phyloP scores from a whole-genome alignment of 2,888 invertebrate species.

The Eurytoma adleriae region DNA sequence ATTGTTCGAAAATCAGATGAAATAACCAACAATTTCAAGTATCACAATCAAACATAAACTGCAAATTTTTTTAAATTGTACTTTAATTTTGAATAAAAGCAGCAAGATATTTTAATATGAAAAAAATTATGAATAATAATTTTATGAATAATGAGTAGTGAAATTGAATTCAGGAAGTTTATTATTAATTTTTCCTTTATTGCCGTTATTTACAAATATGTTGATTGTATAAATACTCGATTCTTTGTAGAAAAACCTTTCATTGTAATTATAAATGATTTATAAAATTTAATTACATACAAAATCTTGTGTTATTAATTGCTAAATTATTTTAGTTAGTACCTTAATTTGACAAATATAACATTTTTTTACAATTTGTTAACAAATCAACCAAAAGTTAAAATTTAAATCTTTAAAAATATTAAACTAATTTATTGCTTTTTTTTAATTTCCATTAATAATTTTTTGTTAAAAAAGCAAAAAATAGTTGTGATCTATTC shows the following conservation, averaged over 20 bases:
- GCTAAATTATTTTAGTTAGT: slow-evolving; percentile 44
- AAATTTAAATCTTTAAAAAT: slow-evolving; percentile 41
- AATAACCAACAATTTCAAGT: too few species aligned
- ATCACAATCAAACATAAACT: too few species aligned
- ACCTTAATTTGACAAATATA: slow-evolving; percentile 52
- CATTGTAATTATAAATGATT: slow-evolving; percentile 48
- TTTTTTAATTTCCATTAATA: too few species aligned
- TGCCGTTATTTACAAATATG: slow-evolving; percentile 55
- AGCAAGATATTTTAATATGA: too few species aligned
- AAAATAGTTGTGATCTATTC: too few species aligned
- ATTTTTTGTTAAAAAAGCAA: too few species aligned
- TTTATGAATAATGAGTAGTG: too few species aligned
- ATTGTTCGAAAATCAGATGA: too few species aligned
- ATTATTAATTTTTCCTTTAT: slow-evolving; percentile 53
- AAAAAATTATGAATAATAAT: too few species aligned
- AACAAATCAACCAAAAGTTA: slow-evolving; percentile 49
- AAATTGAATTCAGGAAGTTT: neutral
- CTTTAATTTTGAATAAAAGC: too few species aligned
- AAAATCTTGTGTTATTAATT: slow-evolving; percentile 47
- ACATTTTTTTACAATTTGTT: slow-evolving; percentile 56
- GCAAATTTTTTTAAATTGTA: too few species aligned
- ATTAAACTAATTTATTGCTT: neutral
- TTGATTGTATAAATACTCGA: slow-evolving; percentile 52
- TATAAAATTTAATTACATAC: slow-evolving; percentile 56
- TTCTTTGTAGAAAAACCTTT: slow-evolving; percentile 51